Evolutionary conservation across 2,888 invertebrate genomes (phyloP), one percentile per base, ranked within the genome.

Genomic region (Epirrhoe tristata): DNA sequence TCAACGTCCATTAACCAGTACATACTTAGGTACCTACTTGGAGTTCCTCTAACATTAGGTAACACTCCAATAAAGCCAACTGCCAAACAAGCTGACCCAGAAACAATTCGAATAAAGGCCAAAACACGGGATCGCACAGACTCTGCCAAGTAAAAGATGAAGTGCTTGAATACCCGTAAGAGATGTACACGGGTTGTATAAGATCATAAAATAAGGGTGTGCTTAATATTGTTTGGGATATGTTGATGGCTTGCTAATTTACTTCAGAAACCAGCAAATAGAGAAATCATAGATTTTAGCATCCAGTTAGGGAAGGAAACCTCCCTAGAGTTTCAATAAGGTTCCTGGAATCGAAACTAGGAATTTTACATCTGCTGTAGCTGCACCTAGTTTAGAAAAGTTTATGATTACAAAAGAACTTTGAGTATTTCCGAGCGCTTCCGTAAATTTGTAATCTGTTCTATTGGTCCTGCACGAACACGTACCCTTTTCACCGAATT

Each of bases 71-170:
- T 68, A 68, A 63, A 64, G 63, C 60, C 31, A 50, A 54, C 68
- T 68, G 68, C 68, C 68, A 68, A 62, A 61, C 54, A 62, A 64
- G 57, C 54, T 68, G 68, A 68, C 68, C 68, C 58, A 68, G 68
- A 68, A 68, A 65, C 68, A 68, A 64, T 64, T 24, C 55, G 61
- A 68, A 61, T 68, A 62, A 68, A 68, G 61, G 61, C 64, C 61
- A 68, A 55, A 64, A 63, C 57, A 64, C 57, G 63, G 56, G 60
- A 50, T 39, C 57, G 53, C 60, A 14, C 58, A 51, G 57, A 48
- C 58, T 55, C 58, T 66, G 68, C 68, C 68, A 68, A 68, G 61
- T 57, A 48, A 36, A 65, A 64, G 64, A 68, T 61, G 43, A 50
- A 67, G 53, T 63, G 60, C 56, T 34, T 39, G 57, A 67, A 53